Base-by-base conservation (phyloP, 1,140 invertebrate genomes). In the Drosophila mauritiana region DNA sequence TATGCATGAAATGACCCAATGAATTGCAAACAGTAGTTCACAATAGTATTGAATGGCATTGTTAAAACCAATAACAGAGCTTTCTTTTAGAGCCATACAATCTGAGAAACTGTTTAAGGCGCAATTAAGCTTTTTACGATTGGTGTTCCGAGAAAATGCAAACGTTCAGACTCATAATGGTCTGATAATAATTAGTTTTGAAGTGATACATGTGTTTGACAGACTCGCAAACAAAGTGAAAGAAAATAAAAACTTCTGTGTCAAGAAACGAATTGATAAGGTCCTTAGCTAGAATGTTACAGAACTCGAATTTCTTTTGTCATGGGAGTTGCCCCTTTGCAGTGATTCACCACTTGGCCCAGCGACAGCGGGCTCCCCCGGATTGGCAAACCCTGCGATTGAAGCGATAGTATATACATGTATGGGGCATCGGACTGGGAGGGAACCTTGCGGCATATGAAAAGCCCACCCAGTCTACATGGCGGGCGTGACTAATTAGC, bases 401-500 rank as follows among this genome's bases (percentile, higher is more conserved):
- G 61, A 40, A 53, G 48, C 58, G 42, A 52, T 52, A 20, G 42
- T 42, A 7, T 12, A 34, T 37, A 53, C 4, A 31, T 20, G 42
- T 43, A 27, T 5, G 46, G 37, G 27, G 17, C 3, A 51, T 15
- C 22, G 15, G 36, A 37, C 17, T 36, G 31, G 15, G 15, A 13
- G 5, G 6, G 46, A n/a, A n/a, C 45, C 15, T 1, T 10, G 7
- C 15, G 2, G 15, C 17, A 42, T 12, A 22, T 8, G 34, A 22
- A 40, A n/a, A 31, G 31, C 36, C 67, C 48, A 54, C 59, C 59
- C 63, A 56, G 51, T 63, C 43, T 49, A 39, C 67, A 56, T 46
- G 56, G 42, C 64, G 59, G 52, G 52, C 53, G 63, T 76, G 73
- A 76, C 48, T 70, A 81, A 56, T 65, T 70, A 64, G 65, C 43